A percentile compares a stretch with the other conserved stretches of the same genome.
Conservation (phyloP, 2,888 invertebrate genomes). For the Cepaea hortensis region DNA sequence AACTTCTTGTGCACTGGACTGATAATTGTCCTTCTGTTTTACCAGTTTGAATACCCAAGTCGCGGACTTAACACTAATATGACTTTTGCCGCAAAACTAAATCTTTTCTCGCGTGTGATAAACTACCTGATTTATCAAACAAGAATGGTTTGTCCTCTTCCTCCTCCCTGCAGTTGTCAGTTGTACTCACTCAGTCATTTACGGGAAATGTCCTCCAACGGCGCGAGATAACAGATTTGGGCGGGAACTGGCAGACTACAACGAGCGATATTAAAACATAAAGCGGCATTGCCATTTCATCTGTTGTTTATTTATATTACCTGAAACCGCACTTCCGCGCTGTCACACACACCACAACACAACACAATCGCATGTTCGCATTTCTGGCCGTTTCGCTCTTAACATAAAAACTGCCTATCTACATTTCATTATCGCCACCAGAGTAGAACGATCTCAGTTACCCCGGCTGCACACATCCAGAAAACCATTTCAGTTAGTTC, state of each 20-base stretch:
- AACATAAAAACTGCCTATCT: conserved; percentile 4
- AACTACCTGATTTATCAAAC: background rate
- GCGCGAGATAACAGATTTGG: background rate
- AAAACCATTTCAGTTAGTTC: conserved; percentile 13
- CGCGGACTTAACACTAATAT: no score
- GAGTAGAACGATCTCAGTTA: background rate
- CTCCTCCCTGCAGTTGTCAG: background rate
- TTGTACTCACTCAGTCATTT: background rate
- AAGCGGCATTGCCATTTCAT: background rate
- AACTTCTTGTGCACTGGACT: no score
- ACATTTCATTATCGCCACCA: background rate
- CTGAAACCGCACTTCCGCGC: background rate
- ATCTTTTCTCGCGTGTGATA: no score
- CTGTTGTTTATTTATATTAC: conserved; percentile 4
- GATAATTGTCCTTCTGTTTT: no score
- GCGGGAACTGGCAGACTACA: no score
- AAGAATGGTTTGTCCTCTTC: background rate
- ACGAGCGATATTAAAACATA: background rate
- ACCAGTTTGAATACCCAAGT: no score
- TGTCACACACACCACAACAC: background rate
- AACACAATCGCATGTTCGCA: background rate
- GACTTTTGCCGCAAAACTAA: no score
- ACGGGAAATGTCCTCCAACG: background rate
- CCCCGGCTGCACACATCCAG: conserved; percentile 13
- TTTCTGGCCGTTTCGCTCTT: background rate